Evolutionary conservation across 2,113 vertebrate species (phyloP), one percentile per base, ranked within the genome.

Genomic region (Menura novaehollandiae): DNA sequence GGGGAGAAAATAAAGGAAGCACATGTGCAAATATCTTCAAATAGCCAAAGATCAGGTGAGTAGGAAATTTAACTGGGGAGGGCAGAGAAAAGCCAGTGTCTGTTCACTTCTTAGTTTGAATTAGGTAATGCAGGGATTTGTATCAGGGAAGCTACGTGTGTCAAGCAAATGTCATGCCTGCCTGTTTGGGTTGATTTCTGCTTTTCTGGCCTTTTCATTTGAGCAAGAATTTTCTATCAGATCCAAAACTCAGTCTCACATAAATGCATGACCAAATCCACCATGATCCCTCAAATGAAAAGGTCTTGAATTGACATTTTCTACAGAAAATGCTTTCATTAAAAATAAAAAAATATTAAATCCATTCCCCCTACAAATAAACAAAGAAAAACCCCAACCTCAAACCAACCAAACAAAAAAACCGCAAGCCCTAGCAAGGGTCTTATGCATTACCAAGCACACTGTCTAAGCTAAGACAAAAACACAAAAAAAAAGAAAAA

Each of bases 101-200:
- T 79, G 15, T 85, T 82, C 49, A 26, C 27, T 74, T 89, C 58
- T 85, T 90, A 60, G 44, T 94, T 88, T 95, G 76, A 91, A 79
- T 75, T 85, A 79, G n/a, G 10, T 72, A 94, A 82, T 24, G 21
- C 35, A 60, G 41, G 53, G 71, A 96, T 94, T 93, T 92, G 18
- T 91, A 52, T 44, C 13, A 56, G 39, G 12, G 64, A 94, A 87
- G 27, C 18, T 94, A 53, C 46, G 27, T 96, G 82, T 76, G 71
- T 68, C 96, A 94, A 95, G 53, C 52, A 93, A 97, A 93, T 91
- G 28, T 88, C 92, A 91, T 47, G 62, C 17, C 47, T 90, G 85
- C 69, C 35, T 63, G 3, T 89, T 91, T 93, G 74, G 28, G 84
- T 35, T 91, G 69, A 82, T 87, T 93, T 87, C 81, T 91, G 56